Base-by-base conservation (phyloP, 2,797 vertebrate genomes). In the Leptoclinus maculatus region DNA sequence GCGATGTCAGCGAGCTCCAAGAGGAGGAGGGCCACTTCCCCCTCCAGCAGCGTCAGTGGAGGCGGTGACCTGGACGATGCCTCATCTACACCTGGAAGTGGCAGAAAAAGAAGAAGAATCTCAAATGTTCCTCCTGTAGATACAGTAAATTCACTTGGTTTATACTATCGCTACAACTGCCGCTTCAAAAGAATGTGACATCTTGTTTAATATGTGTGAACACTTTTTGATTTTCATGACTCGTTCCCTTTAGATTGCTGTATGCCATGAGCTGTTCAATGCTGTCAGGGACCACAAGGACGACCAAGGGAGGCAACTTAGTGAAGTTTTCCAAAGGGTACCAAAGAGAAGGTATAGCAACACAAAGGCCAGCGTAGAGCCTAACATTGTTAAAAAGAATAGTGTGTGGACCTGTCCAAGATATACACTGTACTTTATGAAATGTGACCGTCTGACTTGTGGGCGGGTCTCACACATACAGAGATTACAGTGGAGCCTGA, bases 201-300 rank as follows among this genome's bases (percentile, higher is more conserved):
- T n/a, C 12, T 23, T n/a, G 3, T 34, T 17, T 62, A 13, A 1
- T 34, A 0, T 27, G 13, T 23, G 23, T 27, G 16, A 19, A 19
- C 11, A 14, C 0, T n/a, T 16, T 71, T 57, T 69, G 0, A 27
- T 68, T 7, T 54, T 7, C 53, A 54, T 2, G 6, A 10, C 43
- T 17, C 76, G 7, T 36, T 5, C 5, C 1, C 39, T 73, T 68
- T 89, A 99, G 98, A 98, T 99, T 91, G 97, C 97, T 78, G 96
- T 99, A 43, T 99, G 98, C 87, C 98, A 99, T 91, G 98, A 99
- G 80, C 93, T 99, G 80, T 99, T 98, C 87, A 99, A 98, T 80
- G 97, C 97, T 82, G 95, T 99, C 87, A 95, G 97, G 91, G 98
- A 99, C 91, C 95, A 98, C 93, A 99, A 99, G 90, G 98, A 99